Base-by-base conservation (phyloP, 2,113 vertebrate species). In the Addax nasomaculatus region DNA sequence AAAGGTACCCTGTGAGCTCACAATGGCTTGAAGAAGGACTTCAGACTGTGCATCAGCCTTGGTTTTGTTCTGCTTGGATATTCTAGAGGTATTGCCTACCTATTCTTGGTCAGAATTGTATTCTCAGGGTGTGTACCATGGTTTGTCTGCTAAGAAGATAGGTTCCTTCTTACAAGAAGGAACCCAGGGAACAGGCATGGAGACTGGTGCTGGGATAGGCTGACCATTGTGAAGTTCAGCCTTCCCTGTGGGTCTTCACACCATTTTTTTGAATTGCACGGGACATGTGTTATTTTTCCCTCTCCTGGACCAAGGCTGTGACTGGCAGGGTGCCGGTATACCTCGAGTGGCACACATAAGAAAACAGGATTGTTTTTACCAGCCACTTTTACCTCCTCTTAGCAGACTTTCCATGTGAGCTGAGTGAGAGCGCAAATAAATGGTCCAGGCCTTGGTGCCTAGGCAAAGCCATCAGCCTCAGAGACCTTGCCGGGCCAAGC, bases 101-200 rank as follows among this genome's bases (percentile, higher is more conserved):
- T 98, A 89, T 96, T 94, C 90, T 91, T 91, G 83, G 89, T 79
- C 96, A 97, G 94, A 97, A 95, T 96, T 96, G 21, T 89, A 93
- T 98, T 98, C 98, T 98, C 98, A 98, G 98, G 98, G 97, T 95
- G 84, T 90, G 83, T 95, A 95, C 62, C 39, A 78, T 95, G 86
- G 78, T 95, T 93, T 83, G 90, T 96, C 97, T 97, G 95, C 97
- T 97, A 89, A 96, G 95, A 97, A 96, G 95, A 80, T 76, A 76
- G 94, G 43, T 90, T 97, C 67, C 81, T 89, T 21, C 93, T 95
- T 57, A 25, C 14, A 36, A 93, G 92, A 36, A 85, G 57, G 90
- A 93, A 25, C 83, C 89, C 92, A 85, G 85, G 39, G 78, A 64
- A 83, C 60, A 89, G 96, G 25, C 70, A 16, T 47, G 95, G 95